These are phyloP conservation scores for Acropternis orthonyx DNA, from an alignment of 2,797 vertebrate species.

Conservation along the genomic window DNA sequence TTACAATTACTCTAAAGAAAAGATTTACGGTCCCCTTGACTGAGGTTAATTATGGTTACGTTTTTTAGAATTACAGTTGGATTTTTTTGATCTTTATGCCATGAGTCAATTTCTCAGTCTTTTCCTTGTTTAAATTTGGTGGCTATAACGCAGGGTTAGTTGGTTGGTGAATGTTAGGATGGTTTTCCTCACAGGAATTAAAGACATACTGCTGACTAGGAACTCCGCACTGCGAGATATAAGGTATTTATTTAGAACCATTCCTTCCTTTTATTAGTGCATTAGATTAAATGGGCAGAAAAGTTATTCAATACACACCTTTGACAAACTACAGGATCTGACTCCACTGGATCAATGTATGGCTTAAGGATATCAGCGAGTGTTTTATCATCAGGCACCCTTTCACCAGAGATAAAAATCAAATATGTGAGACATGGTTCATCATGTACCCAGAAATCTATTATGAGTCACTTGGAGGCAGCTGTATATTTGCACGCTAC, in stretches of 20 bases:
- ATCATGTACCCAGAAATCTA: neutral
- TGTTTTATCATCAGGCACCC: constrained; percentile 84
- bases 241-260: neutral
- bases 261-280: neutral
- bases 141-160: neutral
- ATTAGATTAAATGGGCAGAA: neutral
- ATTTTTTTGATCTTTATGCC: neutral
- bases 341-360: constrained; percentile 89
- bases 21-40: neutral
- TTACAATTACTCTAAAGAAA: neutral
- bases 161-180: neutral
- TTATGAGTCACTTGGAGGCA: neutral
- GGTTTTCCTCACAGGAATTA: constrained; percentile 7
- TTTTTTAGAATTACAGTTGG: neutral
- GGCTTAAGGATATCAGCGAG: constrained; percentile 83
- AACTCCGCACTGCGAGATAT: neutral
- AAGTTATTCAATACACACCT: constrained; percentile 78
- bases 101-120: neutral
- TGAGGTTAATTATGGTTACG: neutral
- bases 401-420: constrained; percentile 70
- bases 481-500: neutral
- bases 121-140: neutral
- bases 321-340: constrained; percentile 88
- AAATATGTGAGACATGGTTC: constrained; percentile 2
- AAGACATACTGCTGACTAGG: neutral